phyloP scores from a whole-genome alignment of 2,888 invertebrate species.

The Agonopterix heracliana region DNA sequence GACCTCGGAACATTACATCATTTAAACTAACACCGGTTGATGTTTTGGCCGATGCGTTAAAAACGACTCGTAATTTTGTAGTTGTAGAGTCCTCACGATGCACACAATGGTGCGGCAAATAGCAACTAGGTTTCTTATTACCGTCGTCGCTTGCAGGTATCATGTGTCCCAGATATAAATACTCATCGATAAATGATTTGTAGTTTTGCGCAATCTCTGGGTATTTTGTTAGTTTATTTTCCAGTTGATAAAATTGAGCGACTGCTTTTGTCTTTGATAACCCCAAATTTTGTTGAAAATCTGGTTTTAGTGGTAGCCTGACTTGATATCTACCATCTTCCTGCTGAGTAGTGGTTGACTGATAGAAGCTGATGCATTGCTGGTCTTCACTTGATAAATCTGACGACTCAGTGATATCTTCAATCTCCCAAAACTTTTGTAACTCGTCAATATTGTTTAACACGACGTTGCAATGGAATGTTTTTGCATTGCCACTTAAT shows the following conservation, averaged over 20 bases:
- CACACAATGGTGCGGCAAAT: slow-evolving; percentile 28
- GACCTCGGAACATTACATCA: slow-evolving; percentile 19
- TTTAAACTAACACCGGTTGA: slow-evolving; percentile 22
- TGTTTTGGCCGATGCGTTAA: slow-evolving; percentile 19
- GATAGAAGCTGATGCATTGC: neutral
- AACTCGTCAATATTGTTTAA: neutral
- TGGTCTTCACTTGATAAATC: neutral
- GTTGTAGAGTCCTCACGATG: slow-evolving; percentile 19
- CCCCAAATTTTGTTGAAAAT: slow-evolving; percentile 5
- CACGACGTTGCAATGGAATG: slow-evolving; percentile 1
- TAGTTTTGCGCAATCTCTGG: slow-evolving; percentile 12
- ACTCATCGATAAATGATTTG: slow-evolving; percentile 16
- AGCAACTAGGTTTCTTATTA: slow-evolving; percentile 10
- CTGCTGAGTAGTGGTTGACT: neutral
- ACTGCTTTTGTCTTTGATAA: slow-evolving; percentile 7
- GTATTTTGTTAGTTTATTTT: slow-evolving; percentile 10
- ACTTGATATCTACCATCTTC: slow-evolving; percentile 2
- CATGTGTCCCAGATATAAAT: slow-evolving; percentile 15
- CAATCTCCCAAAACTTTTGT: slow-evolving; percentile 1
- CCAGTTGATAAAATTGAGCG: slow-evolving; percentile 9
- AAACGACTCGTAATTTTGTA: slow-evolving; percentile 24
- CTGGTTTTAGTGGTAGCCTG: slow-evolving; percentile 5
- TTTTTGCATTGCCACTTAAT: slow-evolving; percentile 1
- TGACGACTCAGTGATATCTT: neutral
- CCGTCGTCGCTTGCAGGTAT: slow-evolving; percentile 8